phyloP scores from a whole-genome alignment of 2,797 vertebrate species.

The Acipenser ruthenus region DNA sequence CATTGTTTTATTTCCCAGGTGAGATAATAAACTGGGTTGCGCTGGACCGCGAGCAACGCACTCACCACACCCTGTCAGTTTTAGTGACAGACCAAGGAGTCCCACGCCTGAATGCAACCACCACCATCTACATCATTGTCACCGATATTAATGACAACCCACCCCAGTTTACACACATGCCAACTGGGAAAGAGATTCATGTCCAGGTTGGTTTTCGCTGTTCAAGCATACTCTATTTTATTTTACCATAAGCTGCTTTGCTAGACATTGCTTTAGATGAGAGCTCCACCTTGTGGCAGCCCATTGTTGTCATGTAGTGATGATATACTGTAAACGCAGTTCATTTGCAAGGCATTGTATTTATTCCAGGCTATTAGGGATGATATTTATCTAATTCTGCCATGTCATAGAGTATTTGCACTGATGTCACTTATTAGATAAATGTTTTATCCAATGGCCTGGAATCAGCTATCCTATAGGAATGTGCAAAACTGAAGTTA shows the following conservation, averaged over 20 bases:
- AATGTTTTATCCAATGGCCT: no score
- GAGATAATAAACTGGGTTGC: constrained; percentile 80
- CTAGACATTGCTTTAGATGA: neutral
- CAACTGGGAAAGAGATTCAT: constrained; percentile 48
- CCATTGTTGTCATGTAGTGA: no score
- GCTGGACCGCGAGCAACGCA: constrained; percentile 70
- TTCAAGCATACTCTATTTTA: neutral
- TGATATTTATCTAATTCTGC: no score
- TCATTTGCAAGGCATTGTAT: no score
- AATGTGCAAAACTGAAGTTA: no score
- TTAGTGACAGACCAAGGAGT: constrained; percentile 75
- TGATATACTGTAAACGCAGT: no score
- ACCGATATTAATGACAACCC: constrained; percentile 77
- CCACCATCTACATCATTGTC: constrained; percentile 57
- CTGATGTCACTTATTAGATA: no score
- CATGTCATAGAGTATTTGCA: no score
- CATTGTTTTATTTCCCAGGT: constrained; percentile 47
- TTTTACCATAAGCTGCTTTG: neutral
- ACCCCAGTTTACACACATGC: constrained; percentile 68
- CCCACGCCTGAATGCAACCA: constrained; percentile 66
- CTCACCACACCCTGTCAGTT: constrained; percentile 67
- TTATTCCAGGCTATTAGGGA: no score
- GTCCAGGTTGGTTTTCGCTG: constrained; percentile 55
- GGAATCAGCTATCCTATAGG: no score
- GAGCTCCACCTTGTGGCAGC: constrained; percentile 49